phyloP scores from a whole-genome alignment of 1,140 invertebrate genomes.

The Cecropterus lyciades region DNA sequence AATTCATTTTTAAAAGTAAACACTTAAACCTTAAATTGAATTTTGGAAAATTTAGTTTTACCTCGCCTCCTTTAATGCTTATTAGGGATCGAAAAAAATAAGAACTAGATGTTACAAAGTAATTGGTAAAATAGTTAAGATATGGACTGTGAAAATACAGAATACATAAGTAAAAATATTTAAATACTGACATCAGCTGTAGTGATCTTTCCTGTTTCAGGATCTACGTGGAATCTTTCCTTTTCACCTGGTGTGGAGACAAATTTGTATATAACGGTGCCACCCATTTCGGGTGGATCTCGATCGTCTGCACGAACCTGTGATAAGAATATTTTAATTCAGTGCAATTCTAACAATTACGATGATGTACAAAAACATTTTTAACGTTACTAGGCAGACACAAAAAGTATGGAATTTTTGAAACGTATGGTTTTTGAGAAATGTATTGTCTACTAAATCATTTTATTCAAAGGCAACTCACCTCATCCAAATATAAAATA shows the following conservation, averaged over 20 bases:
- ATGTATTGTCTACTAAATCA: too few species aligned
- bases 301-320: conserved; percentile 79
- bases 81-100: not conserved
- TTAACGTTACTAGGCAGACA: too few species aligned
- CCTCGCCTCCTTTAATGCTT: conserved; percentile 43
- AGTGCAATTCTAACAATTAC: too few species aligned
- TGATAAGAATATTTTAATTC: conserved; percentile 25
- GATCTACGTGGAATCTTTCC: conserved; percentile 91
- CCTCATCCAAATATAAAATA: too few species aligned
- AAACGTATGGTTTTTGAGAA: too few species aligned
- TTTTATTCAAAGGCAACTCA: too few species aligned
- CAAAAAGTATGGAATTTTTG: too few species aligned
- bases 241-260: conserved; percentile 90
- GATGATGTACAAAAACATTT: too few species aligned
- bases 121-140: not conserved
- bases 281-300: conserved; percentile 90
- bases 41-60: conserved; percentile 30
- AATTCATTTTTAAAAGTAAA: conserved; percentile 26
- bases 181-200: conserved; percentile 87
- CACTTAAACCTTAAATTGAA: conserved; percentile 3
- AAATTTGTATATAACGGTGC: conserved; percentile 92
- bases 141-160: not conserved
- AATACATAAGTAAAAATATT: not conserved
- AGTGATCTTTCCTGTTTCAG: conserved; percentile 89
- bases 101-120: too few species aligned